phyloP scores from a whole-genome alignment of 2,797 vertebrate species.

The Sternarchorhynchus goeldii region DNA sequence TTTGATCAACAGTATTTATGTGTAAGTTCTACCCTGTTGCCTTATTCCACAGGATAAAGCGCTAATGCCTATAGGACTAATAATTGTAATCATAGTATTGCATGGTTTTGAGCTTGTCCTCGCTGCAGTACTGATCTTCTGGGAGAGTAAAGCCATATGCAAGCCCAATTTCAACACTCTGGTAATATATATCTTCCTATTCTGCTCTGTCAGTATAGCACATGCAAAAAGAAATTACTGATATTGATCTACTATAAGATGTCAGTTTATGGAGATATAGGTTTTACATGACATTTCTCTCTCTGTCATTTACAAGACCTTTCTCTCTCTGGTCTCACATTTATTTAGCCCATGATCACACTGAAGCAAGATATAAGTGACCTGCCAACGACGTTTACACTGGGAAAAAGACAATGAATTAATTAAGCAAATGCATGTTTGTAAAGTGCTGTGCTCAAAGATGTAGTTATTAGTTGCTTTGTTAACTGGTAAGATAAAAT shows the following conservation, averaged over 20 bases:
- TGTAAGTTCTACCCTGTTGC: background rate
- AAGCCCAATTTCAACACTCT: conserved; percentile 72
- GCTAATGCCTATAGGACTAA: conserved; percentile 36
- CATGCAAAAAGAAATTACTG: background rate
- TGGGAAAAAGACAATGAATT: background rate
- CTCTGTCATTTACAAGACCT: too few relatives aligned
- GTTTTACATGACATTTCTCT: background rate
- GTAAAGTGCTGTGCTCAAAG: too few relatives aligned
- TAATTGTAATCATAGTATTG: conserved; percentile 43
- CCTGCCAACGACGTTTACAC: background rate
- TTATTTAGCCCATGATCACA: conserved; percentile 68
- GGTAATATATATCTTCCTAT: conserved; percentile 58
- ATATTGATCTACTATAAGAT: too few relatives aligned
- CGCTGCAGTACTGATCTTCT: conserved; percentile 66
- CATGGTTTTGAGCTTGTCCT: conserved; percentile 61
- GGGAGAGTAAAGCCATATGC: conserved; percentile 75
- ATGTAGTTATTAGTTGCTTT: too few relatives aligned
- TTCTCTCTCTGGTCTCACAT: too few relatives aligned
- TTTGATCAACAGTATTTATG: background rate
- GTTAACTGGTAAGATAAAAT: too few relatives aligned
- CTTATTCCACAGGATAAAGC: fast-evolving
- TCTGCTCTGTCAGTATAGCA: background rate
- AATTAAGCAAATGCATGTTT: background rate
- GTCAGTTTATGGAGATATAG: too few relatives aligned
- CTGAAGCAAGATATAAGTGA: conserved; percentile 67